phyloP scores from a whole-genome alignment of 2,797 vertebrate species.

The Pipistrellus kuhlii region DNA sequence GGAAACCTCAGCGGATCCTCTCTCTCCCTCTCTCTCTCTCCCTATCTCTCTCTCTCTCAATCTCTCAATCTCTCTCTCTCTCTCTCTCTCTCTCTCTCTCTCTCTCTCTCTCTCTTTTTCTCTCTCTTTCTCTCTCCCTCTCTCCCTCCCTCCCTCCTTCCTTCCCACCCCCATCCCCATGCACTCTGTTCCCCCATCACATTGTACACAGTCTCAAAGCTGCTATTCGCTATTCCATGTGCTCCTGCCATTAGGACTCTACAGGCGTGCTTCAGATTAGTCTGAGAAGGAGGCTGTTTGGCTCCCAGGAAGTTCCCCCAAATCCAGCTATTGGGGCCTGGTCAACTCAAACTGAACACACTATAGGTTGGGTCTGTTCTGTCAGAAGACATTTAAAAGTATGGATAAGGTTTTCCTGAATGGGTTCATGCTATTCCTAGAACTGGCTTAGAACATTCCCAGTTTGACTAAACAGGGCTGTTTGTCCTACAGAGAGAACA shows the following conservation, averaged over 20 bases:
- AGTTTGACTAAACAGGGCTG: background rate
- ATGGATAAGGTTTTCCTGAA: background rate
- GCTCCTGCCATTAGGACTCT: background rate
- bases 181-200: background rate
- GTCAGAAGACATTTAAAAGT: background rate
- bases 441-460: background rate
- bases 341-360: background rate
- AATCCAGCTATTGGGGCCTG: background rate
- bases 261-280: background rate
- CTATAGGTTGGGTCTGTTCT: background rate
- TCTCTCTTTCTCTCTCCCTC: background rate
- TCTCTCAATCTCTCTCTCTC: background rate
- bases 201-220: background rate
- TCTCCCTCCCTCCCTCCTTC: background rate
- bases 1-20: background rate
- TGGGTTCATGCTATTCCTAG: background rate
- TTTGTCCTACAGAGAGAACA: background rate
- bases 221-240: background rate
- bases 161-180: no score
- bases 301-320: background rate
- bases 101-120: no score
- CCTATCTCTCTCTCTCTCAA: background rate
- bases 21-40: background rate
- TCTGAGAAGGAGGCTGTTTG: background rate
- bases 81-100: background rate